Base-by-base conservation (phyloP, 2,113 vertebrate species). In the Gasterosteus aculeatus region DNA sequence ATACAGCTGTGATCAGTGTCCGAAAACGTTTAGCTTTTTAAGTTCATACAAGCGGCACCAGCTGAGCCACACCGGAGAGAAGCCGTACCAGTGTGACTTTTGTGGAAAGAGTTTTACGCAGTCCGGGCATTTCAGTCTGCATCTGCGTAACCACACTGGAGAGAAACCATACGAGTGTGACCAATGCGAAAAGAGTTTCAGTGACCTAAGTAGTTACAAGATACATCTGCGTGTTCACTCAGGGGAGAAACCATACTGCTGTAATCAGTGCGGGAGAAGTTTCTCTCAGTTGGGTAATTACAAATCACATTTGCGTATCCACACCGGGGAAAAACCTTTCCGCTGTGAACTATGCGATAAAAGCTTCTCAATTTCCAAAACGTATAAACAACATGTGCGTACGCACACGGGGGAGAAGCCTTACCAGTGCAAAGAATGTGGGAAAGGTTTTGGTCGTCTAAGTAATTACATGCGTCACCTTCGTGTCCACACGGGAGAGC, bases 81-180 rank as follows among this genome's bases (percentile, higher is more conserved):
- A 81, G 47, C 84, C 84, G 3, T 86, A 86, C 66, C 81, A 78
- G 57, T 86, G 84, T 56, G 84, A 86, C 66, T 83, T 83, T 1
- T 86, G 84, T 54, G 84, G 77, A 0, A 87, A 83, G 49, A 61
- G 81, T 61, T 87, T 87, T 26, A 87, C 71, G 5, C 85, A 87
- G 67, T 81, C 81, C 0, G 78, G 85, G 1, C 78, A 81, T 57
- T 84, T 78, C 35, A 78, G 67, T 11, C 58, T 81, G 19, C 85
- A 87, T 26, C 71, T 87, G 14, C 85, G 81, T 1, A 84, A 78
- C 59, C 85, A 86, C 33, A 83, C 80, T 0, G 84, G 81, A 7
- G 81, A 87, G 47, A 84, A 84, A 65, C 83, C 74, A 1, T 70
- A 66, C 14, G 31, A 74, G 46, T 81, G 83, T 57, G 59, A 41